phyloP scores from a whole-genome alignment of 2,888 invertebrate species.

The Coleophora flavipennella region DNA sequence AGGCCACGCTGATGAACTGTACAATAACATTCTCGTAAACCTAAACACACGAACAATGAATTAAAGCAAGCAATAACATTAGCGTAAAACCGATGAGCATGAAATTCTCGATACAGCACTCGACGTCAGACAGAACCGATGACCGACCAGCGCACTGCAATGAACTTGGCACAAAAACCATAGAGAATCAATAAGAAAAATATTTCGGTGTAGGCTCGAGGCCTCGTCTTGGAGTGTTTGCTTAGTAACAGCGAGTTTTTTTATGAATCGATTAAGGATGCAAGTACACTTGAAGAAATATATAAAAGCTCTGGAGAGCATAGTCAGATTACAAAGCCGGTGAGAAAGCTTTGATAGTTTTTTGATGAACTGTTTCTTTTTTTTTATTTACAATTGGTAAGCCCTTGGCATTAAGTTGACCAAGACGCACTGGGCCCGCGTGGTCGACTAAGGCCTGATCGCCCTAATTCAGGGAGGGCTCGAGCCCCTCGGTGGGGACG shows the following conservation, averaged over 20 bases:
- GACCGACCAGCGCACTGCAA: slow-evolving; percentile 45
- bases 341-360: slow-evolving; percentile 7
- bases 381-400: no score
- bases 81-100: slow-evolving; percentile 25
- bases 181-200: slow-evolving; percentile 62
- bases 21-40: slow-evolving; percentile 13
- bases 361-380: no score
- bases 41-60: slow-evolving; percentile 12
- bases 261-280: slow-evolving; percentile 56
- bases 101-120: slow-evolving; percentile 43
- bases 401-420: no score
- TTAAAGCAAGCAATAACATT: slow-evolving; percentile 29
- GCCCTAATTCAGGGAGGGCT: no score
- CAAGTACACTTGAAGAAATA: slow-evolving; percentile 16
- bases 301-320: slow-evolving; percentile 19
- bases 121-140: slow-evolving; percentile 39
- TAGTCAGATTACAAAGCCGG: slow-evolving; percentile 14
- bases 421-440: no score
- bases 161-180: slow-evolving; percentile 54
- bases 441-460: no score
- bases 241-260: slow-evolving; percentile 65
- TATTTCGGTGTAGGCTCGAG: slow-evolving; percentile 55
- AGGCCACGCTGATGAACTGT: slow-evolving; percentile 1
- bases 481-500: no score
- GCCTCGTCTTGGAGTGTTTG: slow-evolving; percentile 59